Evolutionary conservation across 2,113 vertebrate species (phyloP).

Genomic region (Motacilla alba): DNA sequence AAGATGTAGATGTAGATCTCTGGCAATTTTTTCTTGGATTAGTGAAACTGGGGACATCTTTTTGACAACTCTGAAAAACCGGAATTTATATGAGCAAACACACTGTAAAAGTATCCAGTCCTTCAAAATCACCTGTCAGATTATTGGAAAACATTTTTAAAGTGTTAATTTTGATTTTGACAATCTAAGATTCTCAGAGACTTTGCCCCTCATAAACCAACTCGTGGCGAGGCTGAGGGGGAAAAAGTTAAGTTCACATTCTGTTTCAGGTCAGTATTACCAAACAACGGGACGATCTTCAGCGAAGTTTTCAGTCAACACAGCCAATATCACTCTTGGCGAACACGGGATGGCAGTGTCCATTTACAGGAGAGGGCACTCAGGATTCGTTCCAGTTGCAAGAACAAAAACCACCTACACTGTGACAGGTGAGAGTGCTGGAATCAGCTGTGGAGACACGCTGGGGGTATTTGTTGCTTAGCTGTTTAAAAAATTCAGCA

Average conservation of each 20-base stretch:
- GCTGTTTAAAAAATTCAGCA: neutral
- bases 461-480: neutral
- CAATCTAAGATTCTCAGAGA: neutral
- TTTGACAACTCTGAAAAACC: neutral
- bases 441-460: neutral
- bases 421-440: constrained; percentile 80
- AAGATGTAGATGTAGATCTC: neutral
- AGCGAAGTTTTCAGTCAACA: constrained; percentile 82
- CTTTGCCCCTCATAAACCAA: neutral
- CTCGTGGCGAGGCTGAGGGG: neutral
- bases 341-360: constrained; percentile 85
- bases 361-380: constrained; percentile 80
- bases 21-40: neutral
- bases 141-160: neutral
- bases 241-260: neutral
- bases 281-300: constrained; percentile 81
- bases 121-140: neutral
- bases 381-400: constrained; percentile 75
- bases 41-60: neutral
- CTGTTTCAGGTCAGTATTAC: constrained; percentile 84
- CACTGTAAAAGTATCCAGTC: neutral
- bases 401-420: constrained; percentile 75
- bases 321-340: constrained; percentile 82
- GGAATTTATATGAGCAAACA: neutral
- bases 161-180: neutral